Evolutionary conservation across 2,888 invertebrate genomes (phyloP).

Genomic region (Macrosiphum euphorbiae): DNA sequence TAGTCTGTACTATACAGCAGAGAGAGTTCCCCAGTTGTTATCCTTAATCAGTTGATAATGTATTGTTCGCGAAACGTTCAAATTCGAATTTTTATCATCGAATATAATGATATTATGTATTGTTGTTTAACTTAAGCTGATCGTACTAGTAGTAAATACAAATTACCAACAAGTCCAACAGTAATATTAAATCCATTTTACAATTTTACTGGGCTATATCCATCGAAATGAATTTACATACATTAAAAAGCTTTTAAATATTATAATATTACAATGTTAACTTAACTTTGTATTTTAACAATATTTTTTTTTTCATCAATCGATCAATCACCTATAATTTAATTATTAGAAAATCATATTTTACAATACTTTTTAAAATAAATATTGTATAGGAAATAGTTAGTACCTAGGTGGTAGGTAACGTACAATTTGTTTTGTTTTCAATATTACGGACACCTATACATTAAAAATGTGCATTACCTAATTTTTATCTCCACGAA

Average conservation of each 20-base stretch:
- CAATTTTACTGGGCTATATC: neutral
- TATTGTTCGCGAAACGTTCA: neutral
- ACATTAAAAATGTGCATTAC: neutral
- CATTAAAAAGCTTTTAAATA: neutral
- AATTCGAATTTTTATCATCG: neutral
- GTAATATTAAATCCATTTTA: neutral
- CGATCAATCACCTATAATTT: neutral
- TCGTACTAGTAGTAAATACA: neutral
- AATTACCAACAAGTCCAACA: neutral
- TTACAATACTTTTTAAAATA: neutral
- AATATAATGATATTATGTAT: neutral
- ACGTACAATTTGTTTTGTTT: neutral
- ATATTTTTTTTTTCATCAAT: neutral
- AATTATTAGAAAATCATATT: neutral
- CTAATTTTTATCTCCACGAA: neutral
- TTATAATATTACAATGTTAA: neutral
- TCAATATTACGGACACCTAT: neutral
- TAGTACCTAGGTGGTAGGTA: neutral
- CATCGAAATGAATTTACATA: neutral
- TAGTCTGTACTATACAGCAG: neutral
- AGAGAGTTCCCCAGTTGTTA: neutral
- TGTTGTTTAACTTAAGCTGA: neutral
- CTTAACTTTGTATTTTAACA: neutral
- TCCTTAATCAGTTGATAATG: neutral
- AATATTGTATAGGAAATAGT: neutral